These are phyloP conservation scores for Epinotia ramella DNA, from an alignment of 2,888 invertebrate genomes.

Conservation along the genomic window DNA sequence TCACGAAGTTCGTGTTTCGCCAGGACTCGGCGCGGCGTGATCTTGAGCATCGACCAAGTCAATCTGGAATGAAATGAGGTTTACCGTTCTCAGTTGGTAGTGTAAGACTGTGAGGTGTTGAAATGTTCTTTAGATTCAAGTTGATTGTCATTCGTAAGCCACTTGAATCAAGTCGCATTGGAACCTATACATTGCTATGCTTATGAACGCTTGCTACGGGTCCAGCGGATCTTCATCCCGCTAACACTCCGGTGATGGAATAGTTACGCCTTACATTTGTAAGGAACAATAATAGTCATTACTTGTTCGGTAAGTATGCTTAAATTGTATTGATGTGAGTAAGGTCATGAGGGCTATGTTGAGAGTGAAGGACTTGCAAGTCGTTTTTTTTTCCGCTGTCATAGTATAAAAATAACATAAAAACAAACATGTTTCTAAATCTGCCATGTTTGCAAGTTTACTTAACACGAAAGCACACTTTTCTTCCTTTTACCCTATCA, in stretches of 20 bases:
- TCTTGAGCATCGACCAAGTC: not conserved
- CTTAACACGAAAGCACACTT: not conserved
- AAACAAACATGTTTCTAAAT: not conserved
- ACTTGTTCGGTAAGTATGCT: no score
- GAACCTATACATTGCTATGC: not conserved
- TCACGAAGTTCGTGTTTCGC: constrained; percentile 13
- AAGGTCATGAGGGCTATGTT: no score
- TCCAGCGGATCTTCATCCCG: not conserved
- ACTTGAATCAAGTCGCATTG: not conserved
- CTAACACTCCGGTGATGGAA: not conserved
- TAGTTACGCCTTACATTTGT: not conserved
- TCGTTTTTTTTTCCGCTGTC: not conserved
- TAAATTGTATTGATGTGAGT: no score
- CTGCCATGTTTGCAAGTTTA: not conserved
- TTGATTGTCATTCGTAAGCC: not conserved
- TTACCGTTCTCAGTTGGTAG: not conserved
- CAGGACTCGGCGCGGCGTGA: constrained; percentile 2
- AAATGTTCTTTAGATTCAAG: not conserved
- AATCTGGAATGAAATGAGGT: not conserved
- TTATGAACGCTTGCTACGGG: not conserved
- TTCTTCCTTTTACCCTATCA: not conserved
- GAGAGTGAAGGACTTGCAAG: no score
- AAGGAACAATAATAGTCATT: no score
- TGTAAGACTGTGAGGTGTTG: not conserved
- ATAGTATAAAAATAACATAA: not conserved